These are phyloP conservation scores for Drosophila greeni DNA, from an alignment of 2,888 invertebrate genomes.

Conservation along the genomic window DNA sequence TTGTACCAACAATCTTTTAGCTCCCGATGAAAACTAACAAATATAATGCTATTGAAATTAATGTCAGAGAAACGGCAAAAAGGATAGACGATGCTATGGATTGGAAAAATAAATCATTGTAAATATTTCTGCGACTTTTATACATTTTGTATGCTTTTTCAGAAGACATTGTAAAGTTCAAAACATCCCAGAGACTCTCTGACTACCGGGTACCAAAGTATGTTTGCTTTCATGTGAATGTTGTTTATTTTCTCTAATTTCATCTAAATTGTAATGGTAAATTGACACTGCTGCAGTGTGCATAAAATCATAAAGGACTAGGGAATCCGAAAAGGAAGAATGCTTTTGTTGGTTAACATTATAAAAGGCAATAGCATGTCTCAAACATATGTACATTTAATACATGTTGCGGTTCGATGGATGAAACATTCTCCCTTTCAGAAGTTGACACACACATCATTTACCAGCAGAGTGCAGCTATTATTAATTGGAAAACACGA, in stretches of 20 bases:
- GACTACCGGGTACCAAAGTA: background rate
- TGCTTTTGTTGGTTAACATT: background rate
- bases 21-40: too few relatives aligned
- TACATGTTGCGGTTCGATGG: background rate
- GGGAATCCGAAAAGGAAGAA: background rate
- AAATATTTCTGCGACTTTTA: background rate
- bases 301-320: background rate
- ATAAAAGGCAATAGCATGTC: background rate
- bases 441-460: background rate
- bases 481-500: constrained; percentile 5
- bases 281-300: background rate
- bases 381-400: background rate
- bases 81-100: too few relatives aligned
- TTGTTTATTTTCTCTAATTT: background rate
- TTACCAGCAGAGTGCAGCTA: background rate
- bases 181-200: too few relatives aligned
- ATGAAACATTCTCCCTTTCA: background rate
- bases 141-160: background rate
- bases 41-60: too few relatives aligned
- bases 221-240: background rate
- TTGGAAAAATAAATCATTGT: too few relatives aligned
- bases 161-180: background rate
- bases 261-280: background rate
- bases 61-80: too few relatives aligned
- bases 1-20: too few relatives aligned